These are phyloP conservation scores for Diplodus sargus DNA, from an alignment of 2,797 vertebrate species.

Conservation along the genomic window DNA sequence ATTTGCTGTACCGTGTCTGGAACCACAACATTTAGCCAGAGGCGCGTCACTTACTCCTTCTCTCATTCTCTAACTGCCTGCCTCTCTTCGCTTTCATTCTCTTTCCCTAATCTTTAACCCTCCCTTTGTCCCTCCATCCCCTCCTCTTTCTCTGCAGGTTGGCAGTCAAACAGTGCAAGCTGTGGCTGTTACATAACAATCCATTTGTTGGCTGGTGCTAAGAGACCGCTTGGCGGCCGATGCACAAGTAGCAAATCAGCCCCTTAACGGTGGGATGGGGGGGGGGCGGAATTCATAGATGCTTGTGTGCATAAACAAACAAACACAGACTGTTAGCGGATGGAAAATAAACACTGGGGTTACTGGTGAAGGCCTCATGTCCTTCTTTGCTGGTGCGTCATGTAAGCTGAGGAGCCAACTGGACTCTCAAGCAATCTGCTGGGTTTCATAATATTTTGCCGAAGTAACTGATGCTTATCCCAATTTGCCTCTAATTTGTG, in stretches of 20 bases:
- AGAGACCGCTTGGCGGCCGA: conserved; percentile 40
- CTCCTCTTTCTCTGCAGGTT: conserved; percentile 57
- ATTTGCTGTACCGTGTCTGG: conserved; percentile 72
- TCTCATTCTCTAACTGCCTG: conserved; percentile 44
- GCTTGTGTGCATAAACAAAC: conserved; percentile 55
- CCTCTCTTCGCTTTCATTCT: conserved; percentile 37
- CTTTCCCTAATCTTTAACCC: conserved; percentile 56
- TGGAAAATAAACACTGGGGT: conserved; percentile 52
- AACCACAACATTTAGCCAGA: conserved; percentile 72
- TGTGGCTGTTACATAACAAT: conserved; percentile 69
- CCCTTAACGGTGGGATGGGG: conserved; percentile 20
- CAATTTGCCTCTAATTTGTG: conserved; percentile 17
- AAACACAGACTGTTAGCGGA: conserved; percentile 59
- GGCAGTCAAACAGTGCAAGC: conserved; percentile 68
- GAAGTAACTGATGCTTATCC: conserved; percentile 32
- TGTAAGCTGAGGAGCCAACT: conserved; percentile 37
- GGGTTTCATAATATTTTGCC: conserved; percentile 43
- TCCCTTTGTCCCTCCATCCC: conserved; percentile 48
- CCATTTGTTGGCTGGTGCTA: conserved; percentile 61
- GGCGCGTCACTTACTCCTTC: conserved; percentile 57
- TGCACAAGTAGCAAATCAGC: conserved; percentile 52
- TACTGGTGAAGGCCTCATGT: conserved; percentile 16
- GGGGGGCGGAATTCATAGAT: conserved; percentile 42
- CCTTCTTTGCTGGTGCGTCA: conserved; percentile 29
- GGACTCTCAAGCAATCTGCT: conserved; percentile 62